phyloP scores from a whole-genome alignment of 2,888 invertebrate species.

The Thymelicus lineola region DNA sequence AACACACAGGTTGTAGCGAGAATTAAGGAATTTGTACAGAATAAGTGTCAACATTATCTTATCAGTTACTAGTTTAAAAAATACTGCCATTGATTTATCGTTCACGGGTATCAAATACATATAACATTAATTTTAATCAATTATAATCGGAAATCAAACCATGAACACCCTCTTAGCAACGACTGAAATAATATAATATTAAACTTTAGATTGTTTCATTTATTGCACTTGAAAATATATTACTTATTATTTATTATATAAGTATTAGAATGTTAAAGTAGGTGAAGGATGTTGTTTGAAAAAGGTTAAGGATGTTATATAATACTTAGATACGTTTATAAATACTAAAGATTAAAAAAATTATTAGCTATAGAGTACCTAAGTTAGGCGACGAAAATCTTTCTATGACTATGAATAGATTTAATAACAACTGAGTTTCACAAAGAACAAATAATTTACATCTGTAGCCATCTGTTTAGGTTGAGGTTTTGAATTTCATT shows the following conservation, averaged over 20 bases:
- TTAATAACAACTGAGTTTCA: no score
- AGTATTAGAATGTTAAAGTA: not conserved
- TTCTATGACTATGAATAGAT: no score
- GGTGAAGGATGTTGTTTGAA: no score
- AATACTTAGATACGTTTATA: no score
- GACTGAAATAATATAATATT: slow-evolving; percentile 12
- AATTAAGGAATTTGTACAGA: slow-evolving; percentile 7
- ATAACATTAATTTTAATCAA: slow-evolving; percentile 41
- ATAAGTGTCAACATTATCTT: slow-evolving; percentile 13
- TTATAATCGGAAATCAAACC: slow-evolving; percentile 36
- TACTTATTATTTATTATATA: not conserved
- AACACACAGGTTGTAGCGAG: no score
- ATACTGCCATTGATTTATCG: slow-evolving; percentile 37
- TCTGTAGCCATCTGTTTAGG: no score
- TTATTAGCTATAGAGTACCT: no score
- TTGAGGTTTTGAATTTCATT: no score
- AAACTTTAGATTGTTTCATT: slow-evolving; percentile 8
- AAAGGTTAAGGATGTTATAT: no score
- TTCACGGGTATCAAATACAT: slow-evolving; percentile 42
- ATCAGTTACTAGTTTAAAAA: slow-evolving; percentile 26
- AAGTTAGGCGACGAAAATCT: no score
- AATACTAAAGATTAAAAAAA: no score
- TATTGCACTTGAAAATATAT: not conserved
- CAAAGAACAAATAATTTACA: no score
- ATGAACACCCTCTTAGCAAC: slow-evolving; percentile 34